A percentile compares a stretch with the other conserved stretches of the same genome.
Conservation (phyloP, 2,113 vertebrate genomes). For the Daboia siamensis region DNA sequence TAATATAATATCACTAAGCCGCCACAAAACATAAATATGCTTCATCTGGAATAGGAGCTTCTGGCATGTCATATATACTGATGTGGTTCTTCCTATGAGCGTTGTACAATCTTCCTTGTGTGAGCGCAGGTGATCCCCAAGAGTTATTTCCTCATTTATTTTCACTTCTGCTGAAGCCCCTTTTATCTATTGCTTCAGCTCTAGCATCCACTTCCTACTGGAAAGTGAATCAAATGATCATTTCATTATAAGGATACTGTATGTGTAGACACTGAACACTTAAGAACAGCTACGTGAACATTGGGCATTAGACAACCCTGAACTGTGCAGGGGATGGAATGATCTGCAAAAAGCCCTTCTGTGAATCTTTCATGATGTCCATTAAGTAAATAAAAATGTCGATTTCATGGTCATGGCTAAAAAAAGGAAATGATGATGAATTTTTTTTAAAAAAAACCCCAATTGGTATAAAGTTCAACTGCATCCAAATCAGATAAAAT, state of each 20-base stretch:
- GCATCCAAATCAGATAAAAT: not conserved
- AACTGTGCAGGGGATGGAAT: not conserved
- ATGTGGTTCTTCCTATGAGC: not conserved
- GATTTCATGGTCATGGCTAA: too few species aligned
- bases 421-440: not conserved
- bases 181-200: not conserved
- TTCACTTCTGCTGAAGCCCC: not conserved
- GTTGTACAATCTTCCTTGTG: not conserved
- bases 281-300: too few species aligned
- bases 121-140: not conserved
- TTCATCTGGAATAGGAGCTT: not conserved
- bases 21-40: not conserved
- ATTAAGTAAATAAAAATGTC: not conserved
- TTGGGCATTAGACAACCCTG: not conserved
- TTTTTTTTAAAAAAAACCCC: too few species aligned
- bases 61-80: not conserved
- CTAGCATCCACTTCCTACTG: not conserved
- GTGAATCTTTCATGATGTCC: not conserved
- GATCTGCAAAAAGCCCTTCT: too few species aligned
- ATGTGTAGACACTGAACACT: not conserved
- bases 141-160: not conserved
- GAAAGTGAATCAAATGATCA: not conserved
- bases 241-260: not conserved
- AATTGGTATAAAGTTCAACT: not conserved
- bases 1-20: not conserved